phyloP scores from a whole-genome alignment of 2,113 vertebrate species.

The Poeciliopsis turrubarensis region DNA sequence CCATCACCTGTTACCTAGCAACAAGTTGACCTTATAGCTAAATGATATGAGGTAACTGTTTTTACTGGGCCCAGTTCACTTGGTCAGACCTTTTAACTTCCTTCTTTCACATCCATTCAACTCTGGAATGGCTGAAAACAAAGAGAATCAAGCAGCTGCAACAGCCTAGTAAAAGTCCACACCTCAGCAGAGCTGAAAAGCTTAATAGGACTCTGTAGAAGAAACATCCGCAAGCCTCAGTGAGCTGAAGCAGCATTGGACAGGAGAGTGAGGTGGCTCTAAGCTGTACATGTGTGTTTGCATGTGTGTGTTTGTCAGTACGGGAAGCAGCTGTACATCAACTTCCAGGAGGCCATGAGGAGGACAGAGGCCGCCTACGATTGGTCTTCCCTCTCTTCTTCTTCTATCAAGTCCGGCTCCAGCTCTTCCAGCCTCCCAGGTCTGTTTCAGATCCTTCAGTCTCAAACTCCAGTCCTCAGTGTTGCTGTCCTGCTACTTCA shows the following conservation, averaged over 20 bases:
- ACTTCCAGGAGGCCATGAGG: slow-evolving; percentile 95
- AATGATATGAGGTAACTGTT: not conserved
- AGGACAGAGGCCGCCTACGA: slow-evolving; percentile 93
- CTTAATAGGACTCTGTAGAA: too few species aligned
- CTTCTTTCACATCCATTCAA: too few species aligned
- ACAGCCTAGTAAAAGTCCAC: too few species aligned
- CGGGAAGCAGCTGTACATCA: slow-evolving; percentile 93
- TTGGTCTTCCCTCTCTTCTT: slow-evolving; percentile 96
- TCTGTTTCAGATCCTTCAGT: slow-evolving; percentile 41
- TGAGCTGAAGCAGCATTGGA: too few species aligned
- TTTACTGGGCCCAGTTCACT: not conserved
- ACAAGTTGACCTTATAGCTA: not conserved
- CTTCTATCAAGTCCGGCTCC: slow-evolving; percentile 97
- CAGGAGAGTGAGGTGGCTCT: not conserved
- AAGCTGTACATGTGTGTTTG: not conserved
- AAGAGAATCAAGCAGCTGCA: too few species aligned
- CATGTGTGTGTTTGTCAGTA: slow-evolving; percentile 80
- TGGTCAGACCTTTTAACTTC: not conserved
- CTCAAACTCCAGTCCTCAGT: too few species aligned
- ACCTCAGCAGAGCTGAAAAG: too few species aligned
- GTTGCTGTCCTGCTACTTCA: too few species aligned
- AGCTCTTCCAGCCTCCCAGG: slow-evolving; percentile 98
- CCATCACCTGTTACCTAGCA: not conserved
- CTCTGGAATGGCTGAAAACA: too few species aligned
- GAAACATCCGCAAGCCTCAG: too few species aligned